Base-by-base conservation (phyloP, 2,797 vertebrate species). In the Sebastes ruberrimus region DNA sequence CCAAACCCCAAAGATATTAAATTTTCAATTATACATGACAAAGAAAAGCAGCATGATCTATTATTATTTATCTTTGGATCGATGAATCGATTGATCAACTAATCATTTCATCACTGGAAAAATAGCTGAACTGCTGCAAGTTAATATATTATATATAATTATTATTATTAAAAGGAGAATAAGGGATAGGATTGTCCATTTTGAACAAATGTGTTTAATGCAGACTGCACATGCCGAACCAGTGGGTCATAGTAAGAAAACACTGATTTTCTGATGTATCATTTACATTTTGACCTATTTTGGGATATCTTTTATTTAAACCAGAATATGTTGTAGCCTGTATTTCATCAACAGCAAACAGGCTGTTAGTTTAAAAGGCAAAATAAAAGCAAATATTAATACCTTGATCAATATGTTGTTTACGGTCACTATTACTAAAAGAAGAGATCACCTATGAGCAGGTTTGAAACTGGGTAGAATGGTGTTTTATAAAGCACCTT, bases 401-500 rank as follows among this genome's bases (percentile, higher is more conserved):
- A 33, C 35, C 13, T 46, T 10, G 22, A 14, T 27, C 14, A 59
- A 22, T 18, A 25, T 64, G 38, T 30, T 75, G 20, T n/a, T 55
- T 7, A 7, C 30, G 68, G 7, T 18, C 8, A 38, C 22, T 20
- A 18, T 7, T 66, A 28, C 22, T 66, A 8, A 57, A 28, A 42
- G n/a, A 18, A 46, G 2, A 49, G 6, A 64, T 69, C 22, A 59
- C 27, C 25, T 35, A 2, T 20, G 25, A 33, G 23, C 38, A 64
- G 28, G 35, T 76, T 42, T 64, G n/a, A 60, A 72, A 57, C 18
- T 5, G 32, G 20, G 25, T 22, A 35, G 7, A 68, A 56, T 35
- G 6, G 56, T 61, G 35, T 38, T 79, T 75, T 69, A 16, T 35
- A 73, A 82, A 69, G 8, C 52, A 49, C 42, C 60, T 23, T 32